Conservation (phyloP, 2,888 invertebrate species). For the Meloe dianella region DNA sequence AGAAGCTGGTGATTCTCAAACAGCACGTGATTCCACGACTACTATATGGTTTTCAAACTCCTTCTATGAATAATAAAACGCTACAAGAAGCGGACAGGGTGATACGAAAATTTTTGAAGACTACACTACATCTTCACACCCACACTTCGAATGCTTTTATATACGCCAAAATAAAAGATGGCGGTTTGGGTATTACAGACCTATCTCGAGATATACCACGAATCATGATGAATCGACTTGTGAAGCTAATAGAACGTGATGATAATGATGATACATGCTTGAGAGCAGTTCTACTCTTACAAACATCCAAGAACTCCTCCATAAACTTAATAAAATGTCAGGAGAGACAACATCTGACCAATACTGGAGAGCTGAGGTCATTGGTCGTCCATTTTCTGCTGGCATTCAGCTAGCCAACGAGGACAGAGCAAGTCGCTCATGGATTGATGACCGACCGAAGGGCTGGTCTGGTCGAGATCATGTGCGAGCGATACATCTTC, state of each 20-base stretch:
- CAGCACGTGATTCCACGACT: not conserved
- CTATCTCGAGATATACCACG: constrained; percentile 7
- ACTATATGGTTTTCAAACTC: not conserved
- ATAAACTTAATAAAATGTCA: rapidly evolving
- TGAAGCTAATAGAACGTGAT: not conserved
- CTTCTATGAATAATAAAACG: not conserved
- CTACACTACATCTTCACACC: constrained; percentile 10
- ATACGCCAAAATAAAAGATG: constrained; percentile 31
- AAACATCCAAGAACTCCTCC: not conserved
- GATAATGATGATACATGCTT: not conserved
- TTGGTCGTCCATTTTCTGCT: not conserved
- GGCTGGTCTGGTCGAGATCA: constrained; percentile 8
- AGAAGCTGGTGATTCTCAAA: not conserved
- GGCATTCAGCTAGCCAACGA: not conserved
- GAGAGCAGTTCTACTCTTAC: not conserved
- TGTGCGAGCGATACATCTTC: not conserved
- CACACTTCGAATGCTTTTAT: constrained; percentile 16
- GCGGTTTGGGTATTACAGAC: constrained; percentile 42
- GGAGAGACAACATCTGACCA: not conserved
- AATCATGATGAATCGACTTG: not conserved
- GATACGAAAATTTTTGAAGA: not conserved
- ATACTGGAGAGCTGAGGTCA: not conserved
- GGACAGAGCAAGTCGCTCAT: constrained; percentile 29
- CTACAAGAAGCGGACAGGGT: constrained; percentile 14
- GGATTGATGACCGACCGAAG: constrained; percentile 17